Base-by-base conservation (phyloP, 92 coral and sea anemone species). In the Zoanthus sociatus region DNA sequence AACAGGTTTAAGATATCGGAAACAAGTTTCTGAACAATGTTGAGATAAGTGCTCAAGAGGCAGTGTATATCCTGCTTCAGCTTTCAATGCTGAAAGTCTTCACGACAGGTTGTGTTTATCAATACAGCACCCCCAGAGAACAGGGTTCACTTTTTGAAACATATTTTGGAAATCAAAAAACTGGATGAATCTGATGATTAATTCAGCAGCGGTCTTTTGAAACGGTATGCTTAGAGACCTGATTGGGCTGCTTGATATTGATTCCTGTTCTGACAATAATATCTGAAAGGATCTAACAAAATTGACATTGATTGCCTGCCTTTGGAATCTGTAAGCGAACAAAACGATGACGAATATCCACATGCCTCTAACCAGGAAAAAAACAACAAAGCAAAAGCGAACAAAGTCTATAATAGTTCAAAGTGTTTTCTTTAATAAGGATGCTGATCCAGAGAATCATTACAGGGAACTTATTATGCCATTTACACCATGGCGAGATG, bases 201-300 rank as follows among this genome's bases (percentile, higher is more conserved):
- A 32, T 87, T 84, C 78, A 86, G 94, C 68, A 87, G 83, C 67
- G 90, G 96, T 63, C 67, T 93, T 73, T 77, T 93, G 21, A 88
- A 93, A 70, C 84, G 91, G 87, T 91, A 93, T 79, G 63, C 84
- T 46, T 84, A 93, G 85, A 91, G 93, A 7, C 93, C 95, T 56
- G 95, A 90, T 82, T 92, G 92, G 94, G 94, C 90, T 78, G 95
- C 93, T 82, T 92, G 93, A 93, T 90, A 92, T 92, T 26, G 95
- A 92, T 50, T 84, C 89, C 71, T n/a, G 71, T 51, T 33, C 26
- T 64, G 71, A 61, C 32, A 83, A 89, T 58, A 71, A 32, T 83
- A 84, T 89, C 30, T 37, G 32, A 71, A 66, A 37, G 58, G 45
- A 78, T 68, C 50, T 9, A 20, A 76, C 12, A 58, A 86, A 58